Base-by-base conservation (phyloP, 2,888 invertebrate species). In the Ichneumoninae sp. region DNA sequence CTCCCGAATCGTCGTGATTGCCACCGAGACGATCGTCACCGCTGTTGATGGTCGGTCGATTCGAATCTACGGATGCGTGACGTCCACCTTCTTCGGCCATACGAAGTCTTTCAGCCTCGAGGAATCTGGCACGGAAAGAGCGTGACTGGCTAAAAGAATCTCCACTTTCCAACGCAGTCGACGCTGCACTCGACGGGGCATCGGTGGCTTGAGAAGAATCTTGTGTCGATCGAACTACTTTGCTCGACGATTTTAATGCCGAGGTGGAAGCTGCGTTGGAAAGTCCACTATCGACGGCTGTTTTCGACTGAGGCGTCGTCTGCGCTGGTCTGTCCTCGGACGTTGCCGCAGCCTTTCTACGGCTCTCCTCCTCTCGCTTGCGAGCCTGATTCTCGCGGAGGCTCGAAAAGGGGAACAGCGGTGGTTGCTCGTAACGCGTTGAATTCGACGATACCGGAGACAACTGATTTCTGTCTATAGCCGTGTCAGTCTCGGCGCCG, bases 391-490 rank as follows among this genome's bases (percentile, higher is more conserved):
- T 90, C 30, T 92, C 92, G 3, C 91, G 89, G 3, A 91, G 70
- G 60, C 91, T 91, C 75, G 91, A 85, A 30, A 91, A 92, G 0
- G 91, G 92, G 83, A 90, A 92, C 0, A 92, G 81, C 1, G 92
- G 90, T 3, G 90, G 91, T 60, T 90, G 92, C 65, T 92, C 92
- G 70, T 90, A 89, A 8, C 91, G 89, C 30, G 89, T 88, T 0
- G 90, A 88, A 60, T 88, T 92, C 0, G 87, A 83, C 6, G 91
- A 90, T n/a, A 91, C 89, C 0, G 92, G 91, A 3, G 91, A 91
- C 10, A 91, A 73, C 22, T 88, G 89, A 82, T 88, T 88, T 5
- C 89, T 83, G 69, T 91, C 89, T 2, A 66, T 52, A 16, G 63
- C 16, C 7, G 47, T 44, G 19, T 84, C 76, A 0, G n/a, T 66